Evolutionary conservation across 2,113 vertebrate species (phyloP).

Genomic region (Nettapus auritus): DNA sequence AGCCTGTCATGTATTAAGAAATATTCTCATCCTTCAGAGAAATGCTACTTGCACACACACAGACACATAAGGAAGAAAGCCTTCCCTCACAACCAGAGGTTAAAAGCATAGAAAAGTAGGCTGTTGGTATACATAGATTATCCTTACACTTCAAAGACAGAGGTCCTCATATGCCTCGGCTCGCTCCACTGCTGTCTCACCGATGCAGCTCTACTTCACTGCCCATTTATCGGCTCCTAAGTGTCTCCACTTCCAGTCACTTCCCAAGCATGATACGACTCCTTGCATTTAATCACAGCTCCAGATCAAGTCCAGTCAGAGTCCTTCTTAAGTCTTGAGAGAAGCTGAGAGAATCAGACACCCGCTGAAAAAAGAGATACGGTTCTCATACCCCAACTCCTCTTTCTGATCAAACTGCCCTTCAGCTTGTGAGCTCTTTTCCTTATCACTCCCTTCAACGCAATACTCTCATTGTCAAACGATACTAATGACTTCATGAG

Average conservation of each 20-base stretch:
- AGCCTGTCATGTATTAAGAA: not conserved
- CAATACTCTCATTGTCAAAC: not conserved
- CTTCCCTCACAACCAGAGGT: not conserved
- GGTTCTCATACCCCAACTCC: not conserved
- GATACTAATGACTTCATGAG: not conserved
- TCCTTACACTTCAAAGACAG: not conserved
- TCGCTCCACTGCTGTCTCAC: not conserved
- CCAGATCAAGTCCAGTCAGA: not conserved
- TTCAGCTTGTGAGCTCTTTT: not conserved
- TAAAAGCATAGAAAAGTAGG: not conserved
- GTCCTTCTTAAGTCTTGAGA: not conserved
- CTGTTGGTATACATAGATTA: not conserved
- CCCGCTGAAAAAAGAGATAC: not conserved
- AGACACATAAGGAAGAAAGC: not conserved
- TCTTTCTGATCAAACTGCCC: not conserved
- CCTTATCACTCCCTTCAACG: not conserved
- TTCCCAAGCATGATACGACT: no score
- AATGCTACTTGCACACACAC: rapidly evolving
- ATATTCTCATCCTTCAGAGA: not conserved
- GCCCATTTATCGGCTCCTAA: no score
- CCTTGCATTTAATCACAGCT: not conserved
- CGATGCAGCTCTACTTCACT: not conserved
- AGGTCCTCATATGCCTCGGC: rapidly evolving
- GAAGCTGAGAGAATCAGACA: not conserved
- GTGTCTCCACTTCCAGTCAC: not conserved